Evolutionary conservation across 2,888 invertebrate species (phyloP), one percentile per base, ranked within the genome.

Genomic region (Liodrosophila aerea): DNA sequence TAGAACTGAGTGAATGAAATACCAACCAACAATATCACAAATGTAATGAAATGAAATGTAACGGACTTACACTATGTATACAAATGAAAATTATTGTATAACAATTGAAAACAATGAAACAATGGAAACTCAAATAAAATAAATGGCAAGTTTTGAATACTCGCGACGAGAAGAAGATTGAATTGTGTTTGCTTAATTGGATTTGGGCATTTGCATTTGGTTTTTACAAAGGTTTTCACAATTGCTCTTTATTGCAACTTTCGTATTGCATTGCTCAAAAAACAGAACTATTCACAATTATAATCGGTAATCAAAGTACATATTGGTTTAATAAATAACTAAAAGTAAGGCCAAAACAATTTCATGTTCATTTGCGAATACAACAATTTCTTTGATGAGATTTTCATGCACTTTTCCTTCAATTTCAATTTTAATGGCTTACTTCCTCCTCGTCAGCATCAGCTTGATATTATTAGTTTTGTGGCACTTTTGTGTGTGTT

Each of bases 81-180:
- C 53, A 50, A 22, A 16, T 39, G 18, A n/a, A 63, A 41, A 33
- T 31, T 52, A 58, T 64, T 69, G 62, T 63, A 82, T 66, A 73
- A 63, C 66, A 50, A 64, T 46, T 33, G 33, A 45, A 36, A 40
- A 40, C 51, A 58, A 59, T 66, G 66, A 75, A 22, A 64, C 59
- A 56, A 76, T 68, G 67, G 72, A 66, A 52, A 61, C 33, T 51
- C n/a, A 52, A 61, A 36, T 49, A n/a, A 73, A 77, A 83, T 80
- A 85, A 85, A 80, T 63, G 78, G 66, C 69, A 76, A 83, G 76
- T 80, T 85, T 69, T 44, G 80, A 82, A 66, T 76, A 80, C 78
- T 80, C 85, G 73, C 84, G 63, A 80, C 76, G 85, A 80, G 76
- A 85, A 76, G 56, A 61, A 39, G 33, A 61, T 7, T 9, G 9